Evolutionary conservation across 1,140 invertebrate species (phyloP).

Genomic region (Cataglyphis hispanica): DNA sequence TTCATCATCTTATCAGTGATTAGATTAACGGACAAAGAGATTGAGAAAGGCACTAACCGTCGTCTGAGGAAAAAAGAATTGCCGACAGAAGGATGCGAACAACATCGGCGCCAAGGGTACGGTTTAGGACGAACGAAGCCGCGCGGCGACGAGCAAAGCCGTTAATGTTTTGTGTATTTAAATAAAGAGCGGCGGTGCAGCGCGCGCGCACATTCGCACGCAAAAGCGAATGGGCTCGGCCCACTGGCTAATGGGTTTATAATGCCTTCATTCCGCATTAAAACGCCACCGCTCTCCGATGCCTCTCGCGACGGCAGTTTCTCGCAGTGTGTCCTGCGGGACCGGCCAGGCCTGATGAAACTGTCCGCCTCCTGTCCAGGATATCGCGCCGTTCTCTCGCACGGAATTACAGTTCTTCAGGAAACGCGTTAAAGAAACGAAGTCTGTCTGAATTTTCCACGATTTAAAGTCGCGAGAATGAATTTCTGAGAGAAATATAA

Average conservation of each 20-base stretch:
- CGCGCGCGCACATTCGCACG: conserved; percentile 78
- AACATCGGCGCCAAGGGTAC: conserved; percentile 7
- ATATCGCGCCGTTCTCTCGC: conserved; percentile 22
- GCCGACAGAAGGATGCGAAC: neutral
- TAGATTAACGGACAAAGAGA: conserved; percentile 37
- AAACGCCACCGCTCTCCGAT: conserved; percentile 72
- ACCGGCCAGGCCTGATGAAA: neutral
- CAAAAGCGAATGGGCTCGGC: conserved; percentile 65
- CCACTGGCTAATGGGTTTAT: conserved; percentile 82
- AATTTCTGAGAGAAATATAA: neutral
- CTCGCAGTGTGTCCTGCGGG: conserved; percentile 16
- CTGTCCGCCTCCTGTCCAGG: neutral
- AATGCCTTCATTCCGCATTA: conserved; percentile 83
- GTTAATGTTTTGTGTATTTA: conserved; percentile 85
- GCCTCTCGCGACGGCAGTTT: conserved; percentile 4
- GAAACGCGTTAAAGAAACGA: neutral
- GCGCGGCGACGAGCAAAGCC: conserved; percentile 60
- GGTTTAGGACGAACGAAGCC: neutral
- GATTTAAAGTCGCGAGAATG: neutral
- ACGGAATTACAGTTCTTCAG: conserved; percentile 4
- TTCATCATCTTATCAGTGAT: neutral
- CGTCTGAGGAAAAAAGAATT: neutral
- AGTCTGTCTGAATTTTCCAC: neutral
- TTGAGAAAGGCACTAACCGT: neutral
- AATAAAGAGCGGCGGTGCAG: conserved; percentile 81